These are phyloP conservation scores for Archips xylosteana DNA, from an alignment of 2,888 invertebrate species.

Conservation along the genomic window DNA sequence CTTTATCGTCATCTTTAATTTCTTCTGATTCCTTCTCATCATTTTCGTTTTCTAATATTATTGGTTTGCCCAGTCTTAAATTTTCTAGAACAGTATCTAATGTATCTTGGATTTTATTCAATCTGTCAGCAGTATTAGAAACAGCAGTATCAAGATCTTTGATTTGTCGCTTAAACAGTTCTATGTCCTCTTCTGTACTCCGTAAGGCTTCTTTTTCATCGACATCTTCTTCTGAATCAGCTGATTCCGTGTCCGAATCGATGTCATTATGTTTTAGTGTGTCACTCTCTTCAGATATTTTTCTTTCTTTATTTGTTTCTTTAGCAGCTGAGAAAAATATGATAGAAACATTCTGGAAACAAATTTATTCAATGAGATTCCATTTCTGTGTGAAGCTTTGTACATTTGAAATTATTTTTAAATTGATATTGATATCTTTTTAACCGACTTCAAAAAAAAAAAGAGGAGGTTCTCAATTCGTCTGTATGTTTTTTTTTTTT, in stretches of 20 bases:
- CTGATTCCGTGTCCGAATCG: slow-evolving; percentile 68
- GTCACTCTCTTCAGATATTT: slow-evolving; percentile 71
- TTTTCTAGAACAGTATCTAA: slow-evolving; percentile 76
- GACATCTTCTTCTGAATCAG: slow-evolving; percentile 56
- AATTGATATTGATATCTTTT: too few relatives aligned
- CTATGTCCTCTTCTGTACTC: slow-evolving; percentile 71
- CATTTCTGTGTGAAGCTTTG: neutral
- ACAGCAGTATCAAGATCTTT: slow-evolving; percentile 83
- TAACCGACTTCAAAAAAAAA: too few relatives aligned
- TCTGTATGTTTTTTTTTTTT: too few relatives aligned
- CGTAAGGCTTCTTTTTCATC: slow-evolving; percentile 62
- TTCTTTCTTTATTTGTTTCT: slow-evolving; percentile 78
- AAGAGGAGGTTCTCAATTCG: too few relatives aligned
- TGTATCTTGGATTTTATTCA: slow-evolving; percentile 82
- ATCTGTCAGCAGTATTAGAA: slow-evolving; percentile 81
- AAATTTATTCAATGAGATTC: slow-evolving; percentile 14
- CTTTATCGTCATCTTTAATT: slow-evolving; percentile 44
- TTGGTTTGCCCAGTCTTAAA: slow-evolving; percentile 66
- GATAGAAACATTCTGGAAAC: slow-evolving; percentile 86
- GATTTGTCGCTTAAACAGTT: slow-evolving; percentile 81
- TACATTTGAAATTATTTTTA: too few relatives aligned
- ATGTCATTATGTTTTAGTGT: slow-evolving; percentile 46
- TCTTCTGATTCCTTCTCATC: slow-evolving; percentile 43
- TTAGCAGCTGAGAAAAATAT: slow-evolving; percentile 96
- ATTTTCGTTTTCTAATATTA: slow-evolving; percentile 57